A percentile compares a stretch with the other conserved stretches of the same genome.
These are phyloP conservation scores for Aphelinus certus DNA, from an alignment of 1,140 invertebrate species.

Conservation along the genomic window DNA sequence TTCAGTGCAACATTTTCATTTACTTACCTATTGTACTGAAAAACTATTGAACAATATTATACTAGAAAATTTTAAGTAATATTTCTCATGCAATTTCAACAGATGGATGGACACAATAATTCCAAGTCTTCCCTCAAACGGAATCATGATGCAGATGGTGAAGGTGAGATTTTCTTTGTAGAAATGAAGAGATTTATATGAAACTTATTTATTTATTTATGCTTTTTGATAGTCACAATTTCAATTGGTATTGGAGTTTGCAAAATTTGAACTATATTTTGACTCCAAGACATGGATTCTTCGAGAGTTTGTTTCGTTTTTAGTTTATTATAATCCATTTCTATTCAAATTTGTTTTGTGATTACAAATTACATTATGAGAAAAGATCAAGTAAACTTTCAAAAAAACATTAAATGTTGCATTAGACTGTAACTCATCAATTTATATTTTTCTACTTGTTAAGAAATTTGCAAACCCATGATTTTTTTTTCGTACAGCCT, in stretches of 20 bases:
- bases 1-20: no score
- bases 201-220: neutral
- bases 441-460: no score
- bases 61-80: neutral
- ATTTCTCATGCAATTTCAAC: neutral
- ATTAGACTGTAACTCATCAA: no score
- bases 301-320: neutral
- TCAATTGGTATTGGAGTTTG: neutral
- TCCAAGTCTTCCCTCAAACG: neutral
- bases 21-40: no score
- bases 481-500: no score
- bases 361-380: no score
- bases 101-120: conserved; percentile 15
- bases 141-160: conserved; percentile 8
- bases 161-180: neutral
- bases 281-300: neutral
- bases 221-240: neutral
- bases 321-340: neutral
- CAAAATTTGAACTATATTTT: neutral
- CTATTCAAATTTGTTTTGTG: neutral
- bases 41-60: no score
- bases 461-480: no score
- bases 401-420: no score
- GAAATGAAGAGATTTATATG: no score
- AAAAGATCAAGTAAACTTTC: no score